These are phyloP conservation scores for Podocnemis expansa DNA, from an alignment of 2,113 vertebrate genomes.

Conservation along the genomic window DNA sequence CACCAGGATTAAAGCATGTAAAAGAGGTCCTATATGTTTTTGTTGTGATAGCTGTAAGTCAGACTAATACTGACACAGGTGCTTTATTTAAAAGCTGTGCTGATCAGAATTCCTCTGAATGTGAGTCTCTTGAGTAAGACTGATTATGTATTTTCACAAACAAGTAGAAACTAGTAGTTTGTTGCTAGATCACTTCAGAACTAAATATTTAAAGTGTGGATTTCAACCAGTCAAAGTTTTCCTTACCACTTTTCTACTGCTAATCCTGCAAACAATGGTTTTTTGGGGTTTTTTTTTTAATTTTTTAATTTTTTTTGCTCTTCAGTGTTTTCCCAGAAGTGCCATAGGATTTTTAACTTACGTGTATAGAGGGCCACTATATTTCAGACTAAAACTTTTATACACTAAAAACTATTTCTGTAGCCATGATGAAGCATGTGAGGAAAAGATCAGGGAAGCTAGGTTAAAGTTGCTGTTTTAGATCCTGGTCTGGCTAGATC, in stretches of 20 bases:
- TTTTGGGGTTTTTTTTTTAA: no score
- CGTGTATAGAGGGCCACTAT: not conserved
- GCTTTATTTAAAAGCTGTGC: slow-evolving; percentile 45
- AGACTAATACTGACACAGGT: slow-evolving; percentile 31
- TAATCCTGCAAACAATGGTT: slow-evolving; percentile 45
- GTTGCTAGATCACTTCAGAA: not conserved
- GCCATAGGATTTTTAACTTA: slow-evolving; percentile 30
- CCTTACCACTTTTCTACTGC: slow-evolving; percentile 34
- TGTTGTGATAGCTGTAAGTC: slow-evolving; percentile 20
- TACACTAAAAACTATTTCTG: not conserved
- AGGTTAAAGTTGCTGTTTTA: not conserved
- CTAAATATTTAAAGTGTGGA: slow-evolving; percentile 4
- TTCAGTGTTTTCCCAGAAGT: slow-evolving; percentile 45
- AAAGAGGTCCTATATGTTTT: not conserved
- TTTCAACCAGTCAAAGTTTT: slow-evolving; percentile 1
- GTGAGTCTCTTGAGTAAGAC: not conserved
- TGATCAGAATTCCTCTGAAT: slow-evolving; percentile 37
- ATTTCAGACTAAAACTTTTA: slow-evolving; percentile 31
- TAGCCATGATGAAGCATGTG: not conserved
- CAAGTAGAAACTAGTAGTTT: not conserved
- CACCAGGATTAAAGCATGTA: slow-evolving; percentile 8
- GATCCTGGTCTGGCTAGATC: not conserved
- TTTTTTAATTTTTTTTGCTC: not conserved
- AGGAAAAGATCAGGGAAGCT: slow-evolving; percentile 23
- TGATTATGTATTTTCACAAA: slow-evolving; percentile 25